phyloP scores from a whole-genome alignment of 1,140 invertebrate genomes.

The Meloidogyne floridensis region DNA sequence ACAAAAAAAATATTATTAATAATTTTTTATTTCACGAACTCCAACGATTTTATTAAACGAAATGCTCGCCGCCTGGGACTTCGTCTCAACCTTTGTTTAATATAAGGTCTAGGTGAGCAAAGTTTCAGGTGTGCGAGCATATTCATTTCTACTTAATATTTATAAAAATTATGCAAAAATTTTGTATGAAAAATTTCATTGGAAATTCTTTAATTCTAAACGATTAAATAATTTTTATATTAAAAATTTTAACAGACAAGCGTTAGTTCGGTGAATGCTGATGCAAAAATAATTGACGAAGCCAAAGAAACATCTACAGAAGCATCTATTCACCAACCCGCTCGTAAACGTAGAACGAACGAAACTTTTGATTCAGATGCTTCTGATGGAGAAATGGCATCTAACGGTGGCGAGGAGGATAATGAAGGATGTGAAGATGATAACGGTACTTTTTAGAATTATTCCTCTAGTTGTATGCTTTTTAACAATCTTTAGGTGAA shows the following conservation, averaged over 20 bases:
- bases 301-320: neutral
- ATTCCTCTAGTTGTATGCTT: too few species aligned
- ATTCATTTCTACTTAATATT: neutral
- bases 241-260: neutral
- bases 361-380: neutral
- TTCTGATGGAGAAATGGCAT: conserved; percentile 2
- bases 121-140: conserved; percentile 49
- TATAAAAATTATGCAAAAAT: neutral
- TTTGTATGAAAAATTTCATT: neutral
- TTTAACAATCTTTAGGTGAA: conserved; percentile 14
- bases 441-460: neutral
- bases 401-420: neutral
- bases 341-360: conserved; percentile 21
- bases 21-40: neutral
- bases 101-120: conserved; percentile 43
- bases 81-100: conserved; percentile 43
- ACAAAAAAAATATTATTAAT: neutral
- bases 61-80: conserved; percentile 45
- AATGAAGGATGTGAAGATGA: neutral
- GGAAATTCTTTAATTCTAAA: neutral
- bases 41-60: neutral
- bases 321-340: neutral
- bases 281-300: neutral
- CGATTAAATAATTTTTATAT: neutral
- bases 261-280: neutral